Conservation (phyloP, 2,113 vertebrate genomes). For the Sylvia atricapilla region DNA sequence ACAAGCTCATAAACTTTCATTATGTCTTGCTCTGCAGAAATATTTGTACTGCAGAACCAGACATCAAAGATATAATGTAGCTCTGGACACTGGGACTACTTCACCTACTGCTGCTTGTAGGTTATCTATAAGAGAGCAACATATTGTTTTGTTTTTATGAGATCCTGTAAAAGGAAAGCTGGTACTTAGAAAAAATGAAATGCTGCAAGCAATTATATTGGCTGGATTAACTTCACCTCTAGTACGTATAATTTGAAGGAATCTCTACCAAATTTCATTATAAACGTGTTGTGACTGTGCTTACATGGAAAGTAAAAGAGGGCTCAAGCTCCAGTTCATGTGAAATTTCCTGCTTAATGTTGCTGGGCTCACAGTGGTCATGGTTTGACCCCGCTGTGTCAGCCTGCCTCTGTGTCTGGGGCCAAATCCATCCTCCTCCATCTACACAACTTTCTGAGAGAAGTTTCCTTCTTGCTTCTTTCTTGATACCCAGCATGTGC, state of each 20-base stretch:
- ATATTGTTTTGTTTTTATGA: conserved; percentile 55
- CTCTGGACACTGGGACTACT: conserved; percentile 17
- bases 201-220: conserved; percentile 34
- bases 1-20: conserved; percentile 60
- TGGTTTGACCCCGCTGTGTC: background rate
- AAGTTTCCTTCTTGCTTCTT: background rate
- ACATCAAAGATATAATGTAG: conserved; percentile 42
- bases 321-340: background rate
- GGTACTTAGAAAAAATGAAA: conserved; percentile 36
- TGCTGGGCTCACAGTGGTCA: background rate
- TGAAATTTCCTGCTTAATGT: background rate
- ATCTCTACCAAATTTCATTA: background rate
- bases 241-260: background rate
- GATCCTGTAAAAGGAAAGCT: conserved; percentile 38
- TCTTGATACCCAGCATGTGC: background rate
- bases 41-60: conserved; percentile 33
- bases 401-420: background rate
- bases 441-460: background rate
- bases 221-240: conserved; percentile 17
- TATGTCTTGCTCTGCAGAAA: conserved; percentile 40
- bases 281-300: background rate
- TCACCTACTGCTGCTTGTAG: background rate
- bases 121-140: conserved; percentile 1
- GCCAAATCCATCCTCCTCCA: background rate
- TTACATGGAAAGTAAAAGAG: background rate